These are phyloP conservation scores for Tachina lurida DNA, from an alignment of 2,888 invertebrate genomes.

Conservation along the genomic window DNA sequence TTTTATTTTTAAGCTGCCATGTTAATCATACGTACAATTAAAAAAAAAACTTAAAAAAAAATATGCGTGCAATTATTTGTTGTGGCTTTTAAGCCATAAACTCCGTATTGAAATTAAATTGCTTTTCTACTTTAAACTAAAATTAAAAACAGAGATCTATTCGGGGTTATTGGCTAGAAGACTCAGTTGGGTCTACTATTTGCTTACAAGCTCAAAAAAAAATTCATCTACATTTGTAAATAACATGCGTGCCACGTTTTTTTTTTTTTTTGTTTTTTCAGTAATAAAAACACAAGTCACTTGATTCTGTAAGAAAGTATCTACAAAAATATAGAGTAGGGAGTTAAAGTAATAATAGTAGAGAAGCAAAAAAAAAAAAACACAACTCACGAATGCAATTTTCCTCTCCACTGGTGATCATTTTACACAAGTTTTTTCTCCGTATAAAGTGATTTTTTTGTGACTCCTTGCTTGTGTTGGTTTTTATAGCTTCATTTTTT, in stretches of 20 bases:
- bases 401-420: slow-evolving; percentile 71
- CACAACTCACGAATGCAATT: slow-evolving; percentile 68
- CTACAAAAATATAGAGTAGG: slow-evolving; percentile 38
- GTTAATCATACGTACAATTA: slow-evolving; percentile 7
- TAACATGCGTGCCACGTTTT: slow-evolving; percentile 51
- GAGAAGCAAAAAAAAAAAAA: slow-evolving; percentile 14
- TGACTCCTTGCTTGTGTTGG: slow-evolving; percentile 18
- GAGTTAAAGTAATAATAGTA: slow-evolving; percentile 46
- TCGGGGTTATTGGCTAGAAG: slow-evolving; percentile 53
- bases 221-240: slow-evolving; percentile 29
- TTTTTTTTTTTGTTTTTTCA: slow-evolving; percentile 13
- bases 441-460: not conserved
- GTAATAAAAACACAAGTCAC: slow-evolving; percentile 36
- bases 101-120: slow-evolving; percentile 58
- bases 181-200: slow-evolving; percentile 26
- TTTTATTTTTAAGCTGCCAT: slow-evolving; percentile 22
- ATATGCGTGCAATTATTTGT: slow-evolving; percentile 63
- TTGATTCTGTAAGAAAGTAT: slow-evolving; percentile 28
- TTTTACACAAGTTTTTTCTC: slow-evolving; percentile 51
- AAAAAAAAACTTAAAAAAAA: not conserved
- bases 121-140: slow-evolving; percentile 21
- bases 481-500: slow-evolving; percentile 42
- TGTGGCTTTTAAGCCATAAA: slow-evolving; percentile 34
- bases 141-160: slow-evolving; percentile 9
- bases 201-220: not conserved